These are phyloP conservation scores for Elgaria multicarinata DNA, from an alignment of 2,113 vertebrate genomes.

Conservation along the genomic window DNA sequence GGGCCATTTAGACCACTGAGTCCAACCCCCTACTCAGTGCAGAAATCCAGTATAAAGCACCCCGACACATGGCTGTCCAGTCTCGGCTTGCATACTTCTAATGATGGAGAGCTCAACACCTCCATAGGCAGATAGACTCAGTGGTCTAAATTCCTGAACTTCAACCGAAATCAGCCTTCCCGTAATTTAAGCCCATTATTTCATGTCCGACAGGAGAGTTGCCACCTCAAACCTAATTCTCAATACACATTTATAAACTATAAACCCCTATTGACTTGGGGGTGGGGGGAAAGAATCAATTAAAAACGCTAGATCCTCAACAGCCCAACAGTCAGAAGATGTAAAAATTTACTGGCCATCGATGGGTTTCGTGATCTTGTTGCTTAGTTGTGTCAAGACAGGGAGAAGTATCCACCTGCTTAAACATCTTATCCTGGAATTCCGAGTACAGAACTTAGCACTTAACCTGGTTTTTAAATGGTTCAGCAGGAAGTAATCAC, in stretches of 20 bases:
- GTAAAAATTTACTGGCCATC: slow-evolving; percentile 21
- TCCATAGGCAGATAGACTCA: too few relatives aligned
- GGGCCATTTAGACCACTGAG: too few relatives aligned
- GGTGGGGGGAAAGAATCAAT: too few relatives aligned
- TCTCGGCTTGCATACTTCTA: too few relatives aligned
- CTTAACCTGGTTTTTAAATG: slow-evolving; percentile 36
- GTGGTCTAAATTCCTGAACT: too few relatives aligned
- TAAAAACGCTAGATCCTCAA: background rate
- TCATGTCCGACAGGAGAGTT: background rate
- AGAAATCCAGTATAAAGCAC: too few relatives aligned
- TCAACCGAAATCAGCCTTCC: too few relatives aligned
- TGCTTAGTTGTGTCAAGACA: slow-evolving; percentile 31
- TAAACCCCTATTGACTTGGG: too few relatives aligned
- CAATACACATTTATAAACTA: background rate
- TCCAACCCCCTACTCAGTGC: too few relatives aligned
- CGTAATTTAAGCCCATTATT: too few relatives aligned
- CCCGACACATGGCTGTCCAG: too few relatives aligned
- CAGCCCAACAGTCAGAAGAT: slow-evolving; percentile 10
- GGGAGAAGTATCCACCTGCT: slow-evolving; percentile 40
- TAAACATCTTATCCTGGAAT: slow-evolving; percentile 38
- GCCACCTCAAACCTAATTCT: background rate
- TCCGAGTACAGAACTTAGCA: slow-evolving; percentile 13
- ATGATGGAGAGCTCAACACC: too few relatives aligned
- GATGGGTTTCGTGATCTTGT: slow-evolving; percentile 14
- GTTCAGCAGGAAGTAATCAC: slow-evolving; percentile 53